Percentiles rank a stretch among this genome's conserved stretches.
Evolutionary conservation across 2,888 invertebrate genomes (phyloP).

Genomic region (Polyommatus iphigenia): DNA sequence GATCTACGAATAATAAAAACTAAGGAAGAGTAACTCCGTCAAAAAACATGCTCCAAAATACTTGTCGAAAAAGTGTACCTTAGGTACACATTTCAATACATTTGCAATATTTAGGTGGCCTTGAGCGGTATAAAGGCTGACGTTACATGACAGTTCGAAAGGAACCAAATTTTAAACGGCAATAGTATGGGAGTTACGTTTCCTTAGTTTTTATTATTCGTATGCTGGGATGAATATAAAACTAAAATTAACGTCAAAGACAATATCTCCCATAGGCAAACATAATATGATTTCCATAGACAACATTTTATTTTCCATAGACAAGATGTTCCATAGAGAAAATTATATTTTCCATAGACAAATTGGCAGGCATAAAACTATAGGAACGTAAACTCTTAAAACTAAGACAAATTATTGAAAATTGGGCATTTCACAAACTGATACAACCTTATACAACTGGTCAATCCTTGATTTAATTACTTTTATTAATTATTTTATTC

Average conservation of each 20-base stretch:
- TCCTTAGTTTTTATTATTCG: too few relatives aligned
- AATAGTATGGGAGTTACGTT: too few relatives aligned
- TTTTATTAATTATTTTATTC: neutral
- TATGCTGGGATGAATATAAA: neutral
- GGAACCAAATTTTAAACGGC: too few relatives aligned
- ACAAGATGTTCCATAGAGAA: neutral
- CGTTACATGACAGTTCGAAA: too few relatives aligned
- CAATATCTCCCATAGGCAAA: neutral
- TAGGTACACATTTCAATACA: too few relatives aligned
- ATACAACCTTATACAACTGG: slow-evolving; percentile 1
- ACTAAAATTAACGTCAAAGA: neutral
- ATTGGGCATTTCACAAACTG: slow-evolving; percentile 24
- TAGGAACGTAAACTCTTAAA: slow-evolving; percentile 68
- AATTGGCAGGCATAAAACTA: slow-evolving; percentile 46
- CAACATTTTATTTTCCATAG: neutral
- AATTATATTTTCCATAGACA: slow-evolving; percentile 4
- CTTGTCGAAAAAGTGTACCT: too few relatives aligned
- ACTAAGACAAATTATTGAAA: slow-evolving; percentile 37
- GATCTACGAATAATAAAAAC: too few relatives aligned
- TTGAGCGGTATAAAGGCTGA: too few relatives aligned
- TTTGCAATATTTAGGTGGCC: too few relatives aligned
- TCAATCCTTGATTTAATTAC: neutral
- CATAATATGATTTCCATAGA: neutral
- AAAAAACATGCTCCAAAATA: too few relatives aligned
- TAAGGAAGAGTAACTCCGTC: too few relatives aligned